phyloP scores from a whole-genome alignment of 2,113 vertebrate species.

The Megaceryle maxima region DNA sequence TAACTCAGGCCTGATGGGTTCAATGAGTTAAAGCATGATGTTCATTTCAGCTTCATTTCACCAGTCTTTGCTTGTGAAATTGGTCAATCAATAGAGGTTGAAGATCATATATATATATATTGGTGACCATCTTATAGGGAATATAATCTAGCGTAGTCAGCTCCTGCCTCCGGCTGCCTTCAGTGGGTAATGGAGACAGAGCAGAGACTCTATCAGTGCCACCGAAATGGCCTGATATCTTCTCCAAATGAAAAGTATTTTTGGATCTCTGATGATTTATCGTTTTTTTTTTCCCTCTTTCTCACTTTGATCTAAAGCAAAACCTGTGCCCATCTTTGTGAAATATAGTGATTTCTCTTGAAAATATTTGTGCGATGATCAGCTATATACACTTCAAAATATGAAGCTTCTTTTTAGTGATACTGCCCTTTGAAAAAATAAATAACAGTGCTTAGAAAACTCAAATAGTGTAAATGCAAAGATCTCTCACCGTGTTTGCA shows the following conservation, averaged over 20 bases:
- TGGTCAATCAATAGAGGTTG: slow-evolving; percentile 97
- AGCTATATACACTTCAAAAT: slow-evolving; percentile 53
- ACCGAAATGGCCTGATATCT: slow-evolving; percentile 83
- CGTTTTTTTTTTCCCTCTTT: slow-evolving; percentile 69
- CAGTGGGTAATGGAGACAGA: slow-evolving; percentile 81
- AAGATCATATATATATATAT: slow-evolving; percentile 90
- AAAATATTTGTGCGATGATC: slow-evolving; percentile 84
- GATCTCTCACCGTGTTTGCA: background rate
- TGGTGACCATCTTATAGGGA: slow-evolving; percentile 83
- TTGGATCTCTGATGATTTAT: slow-evolving; percentile 85
- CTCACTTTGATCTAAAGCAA: slow-evolving; percentile 75
- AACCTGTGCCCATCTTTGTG: slow-evolving; percentile 77
- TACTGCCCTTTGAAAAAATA: slow-evolving; percentile 4
- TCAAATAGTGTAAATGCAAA: slow-evolving; percentile 37
- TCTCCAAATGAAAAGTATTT: slow-evolving; percentile 88
- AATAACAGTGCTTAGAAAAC: slow-evolving; percentile 46
- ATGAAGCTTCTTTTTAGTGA: slow-evolving; percentile 60
- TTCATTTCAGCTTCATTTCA: slow-evolving; percentile 96
- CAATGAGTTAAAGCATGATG: slow-evolving; percentile 98
- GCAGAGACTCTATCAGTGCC: slow-evolving; percentile 82
- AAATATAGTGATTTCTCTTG: slow-evolving; percentile 88
- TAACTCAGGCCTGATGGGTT: slow-evolving; percentile 98
- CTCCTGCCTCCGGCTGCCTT: slow-evolving; percentile 77
- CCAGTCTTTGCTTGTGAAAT: slow-evolving; percentile 92
- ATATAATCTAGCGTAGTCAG: slow-evolving; percentile 82